Conservation (phyloP, 2,797 vertebrate genomes). For the Falco rusticolus region DNA sequence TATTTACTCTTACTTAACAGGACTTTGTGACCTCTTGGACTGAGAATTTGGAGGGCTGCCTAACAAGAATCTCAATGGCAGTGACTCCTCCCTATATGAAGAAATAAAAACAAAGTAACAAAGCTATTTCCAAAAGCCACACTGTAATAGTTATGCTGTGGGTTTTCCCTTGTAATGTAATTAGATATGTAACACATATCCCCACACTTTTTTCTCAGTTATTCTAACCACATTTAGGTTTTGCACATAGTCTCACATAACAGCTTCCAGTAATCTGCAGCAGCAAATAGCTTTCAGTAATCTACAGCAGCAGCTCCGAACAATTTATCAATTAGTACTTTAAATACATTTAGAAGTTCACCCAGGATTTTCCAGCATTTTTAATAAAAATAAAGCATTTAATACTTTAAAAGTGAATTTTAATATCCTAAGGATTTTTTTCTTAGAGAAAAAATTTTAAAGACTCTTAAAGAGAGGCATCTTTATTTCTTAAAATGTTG, state of each 20-base stretch:
- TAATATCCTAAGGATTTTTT: background rate
- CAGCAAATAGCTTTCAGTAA: background rate
- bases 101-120: background rate
- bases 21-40: background rate
- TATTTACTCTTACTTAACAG: background rate
- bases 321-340: background rate
- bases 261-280: background rate
- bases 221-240: background rate
- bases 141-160: background rate
- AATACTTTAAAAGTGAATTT: background rate
- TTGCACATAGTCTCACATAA: background rate
- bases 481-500: background rate
- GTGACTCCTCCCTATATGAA: fast-evolving
- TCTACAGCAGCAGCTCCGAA: background rate
- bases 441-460: no score
- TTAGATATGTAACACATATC: background rate
- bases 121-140: background rate
- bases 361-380: background rate
- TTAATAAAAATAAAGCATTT: background rate
- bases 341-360: background rate
- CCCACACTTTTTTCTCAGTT: background rate
- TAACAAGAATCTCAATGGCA: background rate
- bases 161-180: background rate
- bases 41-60: background rate
- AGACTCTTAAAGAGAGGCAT: background rate